Evolutionary conservation across 2,888 invertebrate genomes (phyloP), one percentile per base, ranked within the genome.

Genomic region (Byasa hedistus): DNA sequence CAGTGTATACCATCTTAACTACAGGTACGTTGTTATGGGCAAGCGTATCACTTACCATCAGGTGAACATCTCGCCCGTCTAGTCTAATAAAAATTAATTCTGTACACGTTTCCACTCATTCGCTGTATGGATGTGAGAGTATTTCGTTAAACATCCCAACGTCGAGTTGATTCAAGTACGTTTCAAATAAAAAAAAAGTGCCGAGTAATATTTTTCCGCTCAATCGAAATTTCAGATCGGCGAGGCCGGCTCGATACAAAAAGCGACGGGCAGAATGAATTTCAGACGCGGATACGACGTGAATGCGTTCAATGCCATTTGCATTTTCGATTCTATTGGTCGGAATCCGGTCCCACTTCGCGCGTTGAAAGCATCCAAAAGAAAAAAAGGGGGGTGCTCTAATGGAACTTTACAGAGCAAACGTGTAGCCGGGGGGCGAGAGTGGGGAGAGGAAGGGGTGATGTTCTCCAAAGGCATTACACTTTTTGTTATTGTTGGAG

Each of bases 351-450:
- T 56, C 23, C 56, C 54, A 59, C 44, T 64, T 54, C n/a, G 61
- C 57, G n/a, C 57, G 39, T 54, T 51, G 51, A 65, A 57, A 51
- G 57, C 65, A 39, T 61, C 65, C 65, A 61, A 65, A 65, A n/a
- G n/a, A n/a, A 61, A 65, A 65, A 65, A 65, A 39, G 39, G 15
- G 60, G 57, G 24, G n/a, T 51, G 52, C 51, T 51, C 65, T 65
- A 65, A 65, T 65, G 65, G 65, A 65, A 51, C 65, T 65, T 65
- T 65, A 57, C 61, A 65, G 52, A 64, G 60, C 61, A 36, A 57
- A 65, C 24, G 65, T 57, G 51, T 32, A 39, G 24, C 21, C 24
- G 55, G 51, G 23, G 65, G 44, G n/a, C 7, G 52, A 36, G 27
- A 19, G 22, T 2, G 23, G 39, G 21, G 23, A 22, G 44, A 0